Evolutionary conservation across 2,113 vertebrate species (phyloP).

Genomic region (Nansenia antarctica): DNA sequence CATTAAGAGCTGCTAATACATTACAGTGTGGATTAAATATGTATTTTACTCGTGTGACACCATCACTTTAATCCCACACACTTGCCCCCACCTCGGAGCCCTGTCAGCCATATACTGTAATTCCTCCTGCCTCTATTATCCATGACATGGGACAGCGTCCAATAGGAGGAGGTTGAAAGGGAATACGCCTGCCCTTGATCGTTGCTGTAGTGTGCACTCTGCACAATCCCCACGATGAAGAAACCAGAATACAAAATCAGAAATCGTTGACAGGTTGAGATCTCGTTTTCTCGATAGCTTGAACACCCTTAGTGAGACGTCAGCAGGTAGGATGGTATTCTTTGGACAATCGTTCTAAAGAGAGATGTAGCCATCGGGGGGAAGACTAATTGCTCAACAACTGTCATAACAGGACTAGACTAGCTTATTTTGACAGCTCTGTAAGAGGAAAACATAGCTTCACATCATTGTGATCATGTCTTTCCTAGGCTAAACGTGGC

Average conservation of each 20-base stretch:
- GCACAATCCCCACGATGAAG: background rate
- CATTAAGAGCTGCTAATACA: slow-evolving; percentile 43
- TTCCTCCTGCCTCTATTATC: slow-evolving; percentile 37
- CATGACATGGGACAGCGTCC: slow-evolving; percentile 18
- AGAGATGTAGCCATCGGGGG: no score
- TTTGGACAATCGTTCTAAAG: no score
- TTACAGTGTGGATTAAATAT: slow-evolving; percentile 51
- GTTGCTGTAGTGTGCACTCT: slow-evolving; percentile 17
- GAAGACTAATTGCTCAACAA: no score
- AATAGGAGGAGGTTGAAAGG: background rate
- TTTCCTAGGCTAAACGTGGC: no score
- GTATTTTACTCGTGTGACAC: slow-evolving; percentile 40
- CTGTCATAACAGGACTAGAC: no score
- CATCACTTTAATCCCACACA: slow-evolving; percentile 42
- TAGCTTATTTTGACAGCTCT: no score
- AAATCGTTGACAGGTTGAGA: background rate
- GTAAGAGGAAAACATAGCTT: no score
- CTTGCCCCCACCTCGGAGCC: slow-evolving; percentile 21
- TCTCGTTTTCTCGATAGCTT: no score
- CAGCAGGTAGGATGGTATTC: no score
- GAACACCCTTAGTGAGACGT: no score
- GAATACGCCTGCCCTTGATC: background rate
- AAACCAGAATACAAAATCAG: background rate
- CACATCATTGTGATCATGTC: no score
- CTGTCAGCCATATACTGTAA: slow-evolving; percentile 16